phyloP scores from a whole-genome alignment of 2,113 vertebrate species.

The Benitochromis conjunctus region DNA sequence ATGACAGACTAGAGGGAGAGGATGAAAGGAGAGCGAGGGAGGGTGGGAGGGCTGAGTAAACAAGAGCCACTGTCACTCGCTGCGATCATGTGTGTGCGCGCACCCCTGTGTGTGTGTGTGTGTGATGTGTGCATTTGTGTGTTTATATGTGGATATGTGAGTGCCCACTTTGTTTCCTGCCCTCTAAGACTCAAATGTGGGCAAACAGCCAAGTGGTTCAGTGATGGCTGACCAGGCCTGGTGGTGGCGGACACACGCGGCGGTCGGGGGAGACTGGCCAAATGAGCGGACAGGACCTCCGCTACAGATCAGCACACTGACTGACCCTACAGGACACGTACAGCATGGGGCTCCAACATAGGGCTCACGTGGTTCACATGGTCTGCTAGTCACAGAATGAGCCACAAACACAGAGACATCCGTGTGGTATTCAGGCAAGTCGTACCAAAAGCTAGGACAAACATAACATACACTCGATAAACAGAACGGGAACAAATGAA shows the following conservation, averaged over 20 bases:
- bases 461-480: neutral
- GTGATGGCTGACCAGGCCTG: constrained; percentile 68
- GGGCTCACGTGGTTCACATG: constrained; percentile 55
- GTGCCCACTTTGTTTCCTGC: constrained; percentile 46
- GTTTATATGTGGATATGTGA: constrained; percentile 43
- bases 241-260: constrained; percentile 59
- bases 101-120: neutral
- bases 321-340: constrained; percentile 66
- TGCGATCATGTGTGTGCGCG: constrained; percentile 27
- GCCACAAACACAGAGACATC: constrained; percentile 4
- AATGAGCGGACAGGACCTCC: constrained; percentile 69
- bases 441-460: neutral
- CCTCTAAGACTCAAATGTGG: constrained; percentile 62
- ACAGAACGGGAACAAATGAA: neutral
- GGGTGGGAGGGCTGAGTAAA: constrained; percentile 57
- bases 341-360: constrained; percentile 62
- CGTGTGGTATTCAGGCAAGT: neutral
- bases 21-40: constrained; percentile 56
- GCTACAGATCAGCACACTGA: constrained; percentile 70
- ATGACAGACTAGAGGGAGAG: constrained; percentile 66
- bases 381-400: constrained; percentile 47
- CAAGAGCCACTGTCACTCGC: constrained; percentile 66
- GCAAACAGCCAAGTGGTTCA: constrained; percentile 67
- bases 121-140: constrained; percentile 20
- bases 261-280: constrained; percentile 62